Base-by-base conservation (phyloP, 2,113 vertebrate genomes). In the Nothoprocta pentlandii region DNA sequence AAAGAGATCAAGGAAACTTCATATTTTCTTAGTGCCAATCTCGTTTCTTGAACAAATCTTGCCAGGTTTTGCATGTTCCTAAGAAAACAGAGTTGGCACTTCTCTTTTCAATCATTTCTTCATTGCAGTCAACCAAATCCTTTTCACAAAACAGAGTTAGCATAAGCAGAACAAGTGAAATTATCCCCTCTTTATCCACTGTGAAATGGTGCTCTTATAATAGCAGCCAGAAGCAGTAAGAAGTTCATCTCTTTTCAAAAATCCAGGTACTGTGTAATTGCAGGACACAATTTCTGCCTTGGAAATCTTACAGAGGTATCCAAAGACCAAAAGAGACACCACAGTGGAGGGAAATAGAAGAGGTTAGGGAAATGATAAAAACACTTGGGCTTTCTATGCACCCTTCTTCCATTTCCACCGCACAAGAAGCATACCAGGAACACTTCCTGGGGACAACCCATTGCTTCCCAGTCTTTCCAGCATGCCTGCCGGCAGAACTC, bases 381-480 rank as follows among this genome's bases (percentile, higher is more conserved):
- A 6, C 21, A 77, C 3, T 0, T 36, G 21, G 7, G 6, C 22
- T 32, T 25, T 78, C 22, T 7, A 0, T 10, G 9, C 4, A 14
- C 54, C 49, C 6, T 62, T 20, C n/a, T 41, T 64, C 32, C 14
- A 0, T 0, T 67, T 53, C 20, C 53, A 44, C 44, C 61, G 28
- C 4, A n/a, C 8, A 25, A 10, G 32, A 6, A 91, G n/a, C 21
- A 39, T 5, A 10, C 44, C 47, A 92, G 59, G 47, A 85, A 15
- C 28, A 46, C 5, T 77, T 82, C 54, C 36, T 7, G 30, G n/a
- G 13, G 20, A 58, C 51, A 67, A 2, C 9, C 14, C 32, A 28
- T 3, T 15, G 28, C 16, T 67, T 41, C 23, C 82, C n/a, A 34
- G 20, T 54, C 41, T 80, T 93, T 46, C 54, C 81, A 93, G 36